These are phyloP conservation scores for Eulimnadia texana DNA, from an alignment of 1,140 invertebrate species.

Conservation along the genomic window DNA sequence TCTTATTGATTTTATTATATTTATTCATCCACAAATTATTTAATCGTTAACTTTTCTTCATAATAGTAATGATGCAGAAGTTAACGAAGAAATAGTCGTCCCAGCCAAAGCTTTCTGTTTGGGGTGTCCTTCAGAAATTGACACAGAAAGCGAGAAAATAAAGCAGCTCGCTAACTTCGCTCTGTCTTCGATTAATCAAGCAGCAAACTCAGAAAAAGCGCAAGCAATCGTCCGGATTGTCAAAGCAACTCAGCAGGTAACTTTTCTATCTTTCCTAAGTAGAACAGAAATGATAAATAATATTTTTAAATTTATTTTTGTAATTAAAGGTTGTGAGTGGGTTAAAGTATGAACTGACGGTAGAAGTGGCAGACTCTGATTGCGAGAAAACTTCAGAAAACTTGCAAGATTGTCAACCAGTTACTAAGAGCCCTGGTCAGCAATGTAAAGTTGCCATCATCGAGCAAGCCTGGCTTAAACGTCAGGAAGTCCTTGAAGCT, in stretches of 20 bases:
- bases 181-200: conserved; percentile 15
- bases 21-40: too few relatives aligned
- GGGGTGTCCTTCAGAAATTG: conserved; percentile 20
- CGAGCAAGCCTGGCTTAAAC: conserved; percentile 18
- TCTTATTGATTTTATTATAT: too few relatives aligned
- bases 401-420: conserved; percentile 17
- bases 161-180: conserved; percentile 21
- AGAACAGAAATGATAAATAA: neutral
- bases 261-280: neutral
- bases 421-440: conserved; percentile 16
- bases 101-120: conserved; percentile 25
- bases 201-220: conserved; percentile 8
- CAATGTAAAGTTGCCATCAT: conserved; percentile 16
- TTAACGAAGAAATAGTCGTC: conserved; percentile 22
- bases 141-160: conserved; percentile 19
- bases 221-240: conserved; percentile 19
- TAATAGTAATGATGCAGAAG: conserved; percentile 37
- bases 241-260: conserved; percentile 21
- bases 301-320: neutral
- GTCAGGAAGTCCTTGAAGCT: conserved; percentile 11
- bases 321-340: conserved; percentile 26
- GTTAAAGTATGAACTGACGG: conserved; percentile 25
- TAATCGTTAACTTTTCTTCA: too few relatives aligned
- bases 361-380: conserved; percentile 24
- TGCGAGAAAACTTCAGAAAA: conserved; percentile 22